These are phyloP conservation scores for Rhinoptilus africanus DNA, from an alignment of 2,113 vertebrate species.

Conservation along the genomic window DNA sequence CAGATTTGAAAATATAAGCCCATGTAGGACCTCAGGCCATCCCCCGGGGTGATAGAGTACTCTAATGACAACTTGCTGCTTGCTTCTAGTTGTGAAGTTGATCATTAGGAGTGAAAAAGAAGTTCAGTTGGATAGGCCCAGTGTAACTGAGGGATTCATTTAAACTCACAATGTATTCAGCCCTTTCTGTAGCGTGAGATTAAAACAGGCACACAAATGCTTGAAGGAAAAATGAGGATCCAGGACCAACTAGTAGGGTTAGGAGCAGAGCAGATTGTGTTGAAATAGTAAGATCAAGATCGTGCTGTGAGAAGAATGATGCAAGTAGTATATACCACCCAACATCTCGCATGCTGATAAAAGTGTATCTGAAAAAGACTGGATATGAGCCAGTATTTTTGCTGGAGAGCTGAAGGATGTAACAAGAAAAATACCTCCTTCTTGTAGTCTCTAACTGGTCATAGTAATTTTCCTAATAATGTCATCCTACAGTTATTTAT, in stretches of 20 bases:
- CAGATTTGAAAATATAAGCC: neutral
- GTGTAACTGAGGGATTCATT: neutral
- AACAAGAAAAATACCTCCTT: neutral
- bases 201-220: neutral
- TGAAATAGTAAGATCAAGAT: neutral
- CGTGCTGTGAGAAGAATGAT: neutral
- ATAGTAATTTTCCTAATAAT: neutral
- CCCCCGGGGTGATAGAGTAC: neutral
- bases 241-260: neutral
- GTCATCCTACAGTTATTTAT: neutral
- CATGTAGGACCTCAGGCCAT: neutral
- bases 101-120: neutral
- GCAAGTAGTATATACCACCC: neutral
- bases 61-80: neutral
- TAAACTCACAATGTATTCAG: neutral
- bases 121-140: neutral
- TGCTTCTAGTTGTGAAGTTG: neutral
- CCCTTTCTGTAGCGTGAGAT: neutral
- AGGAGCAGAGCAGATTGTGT: neutral
- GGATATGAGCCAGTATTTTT: neutral
- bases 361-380: neutral
- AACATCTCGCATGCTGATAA: fast-evolving
- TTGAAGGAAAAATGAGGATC: neutral
- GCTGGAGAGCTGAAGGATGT: neutral
- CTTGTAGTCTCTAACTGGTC: neutral